phyloP scores from a whole-genome alignment of 2,888 invertebrate genomes.

The Loripinus fragilis region DNA sequence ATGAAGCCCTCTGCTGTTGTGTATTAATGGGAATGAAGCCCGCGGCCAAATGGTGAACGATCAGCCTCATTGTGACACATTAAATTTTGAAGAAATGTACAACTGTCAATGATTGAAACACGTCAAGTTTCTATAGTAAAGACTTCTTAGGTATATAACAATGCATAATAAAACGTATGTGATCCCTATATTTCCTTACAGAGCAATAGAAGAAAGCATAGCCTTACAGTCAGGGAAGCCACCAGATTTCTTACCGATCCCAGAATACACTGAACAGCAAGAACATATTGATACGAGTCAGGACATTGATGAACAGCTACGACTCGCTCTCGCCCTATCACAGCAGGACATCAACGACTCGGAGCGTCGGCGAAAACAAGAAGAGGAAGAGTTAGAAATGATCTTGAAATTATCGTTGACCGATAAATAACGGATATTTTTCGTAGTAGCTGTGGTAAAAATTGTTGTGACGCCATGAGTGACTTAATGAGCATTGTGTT shows the following conservation, averaged over 20 bases:
- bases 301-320: conserved; percentile 80
- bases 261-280: conserved; percentile 56
- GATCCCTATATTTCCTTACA: too few relatives aligned
- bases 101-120: too few relatives aligned
- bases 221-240: conserved; percentile 57
- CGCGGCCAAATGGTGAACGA: too few relatives aligned
- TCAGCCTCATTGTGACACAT: too few relatives aligned
- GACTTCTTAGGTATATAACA: too few relatives aligned
- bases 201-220: conserved; percentile 84
- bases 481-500: neutral
- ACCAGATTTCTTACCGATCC: conserved; percentile 70
- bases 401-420: conserved; percentile 81
- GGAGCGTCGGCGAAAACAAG: conserved; percentile 70
- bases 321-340: conserved; percentile 80
- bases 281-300: conserved; percentile 43
- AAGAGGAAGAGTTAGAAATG: conserved; percentile 82
- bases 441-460: conserved; percentile 8
- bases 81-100: too few relatives aligned
- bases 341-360: conserved; percentile 74
- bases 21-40: too few relatives aligned
- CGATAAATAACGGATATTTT: conserved; percentile 68
- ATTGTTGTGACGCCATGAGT: neutral
- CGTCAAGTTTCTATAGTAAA: too few relatives aligned
- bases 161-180: too few relatives aligned
- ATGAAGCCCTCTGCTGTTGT: too few relatives aligned